Conservation (phyloP, 2,797 vertebrate species). For the Bradypus variegatus region DNA sequence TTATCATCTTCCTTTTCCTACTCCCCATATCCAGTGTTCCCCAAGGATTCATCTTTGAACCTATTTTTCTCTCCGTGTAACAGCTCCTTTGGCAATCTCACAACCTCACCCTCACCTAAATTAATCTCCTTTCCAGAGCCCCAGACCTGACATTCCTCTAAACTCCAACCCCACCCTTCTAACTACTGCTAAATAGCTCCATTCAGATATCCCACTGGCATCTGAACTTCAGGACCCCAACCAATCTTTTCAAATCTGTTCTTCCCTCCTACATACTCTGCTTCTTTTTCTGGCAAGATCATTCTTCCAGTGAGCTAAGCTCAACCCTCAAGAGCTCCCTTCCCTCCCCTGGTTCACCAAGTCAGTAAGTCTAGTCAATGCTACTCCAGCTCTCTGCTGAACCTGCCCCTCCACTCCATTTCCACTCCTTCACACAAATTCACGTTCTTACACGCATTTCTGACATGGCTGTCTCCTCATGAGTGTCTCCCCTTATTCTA, state of each 20-base stretch:
- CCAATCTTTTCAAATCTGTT: neutral
- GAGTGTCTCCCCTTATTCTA: neutral
- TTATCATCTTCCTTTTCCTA: neutral
- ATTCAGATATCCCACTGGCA: neutral
- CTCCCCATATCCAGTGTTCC: neutral
- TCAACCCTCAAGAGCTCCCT: neutral
- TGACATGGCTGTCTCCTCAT: neutral
- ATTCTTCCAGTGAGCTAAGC: neutral
- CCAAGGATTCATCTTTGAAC: neutral
- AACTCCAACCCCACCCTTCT: neutral
- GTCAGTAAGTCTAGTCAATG: neutral
- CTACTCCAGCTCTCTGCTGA: neutral
- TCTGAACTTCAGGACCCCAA: neutral
- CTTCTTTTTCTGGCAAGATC: neutral
- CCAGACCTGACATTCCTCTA: neutral
- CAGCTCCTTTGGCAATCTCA: neutral
- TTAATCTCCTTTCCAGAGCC: neutral
- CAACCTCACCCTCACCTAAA: neutral
- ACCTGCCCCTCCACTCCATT: neutral
- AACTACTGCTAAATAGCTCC: neutral
- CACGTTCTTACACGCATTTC: neutral
- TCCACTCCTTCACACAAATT: rapidly evolving
- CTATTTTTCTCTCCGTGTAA: neutral
- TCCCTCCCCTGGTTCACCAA: neutral
- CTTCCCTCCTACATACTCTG: neutral